Evolutionary conservation across 2,888 invertebrate species (phyloP).

Genomic region (Proisotoma minuta): DNA sequence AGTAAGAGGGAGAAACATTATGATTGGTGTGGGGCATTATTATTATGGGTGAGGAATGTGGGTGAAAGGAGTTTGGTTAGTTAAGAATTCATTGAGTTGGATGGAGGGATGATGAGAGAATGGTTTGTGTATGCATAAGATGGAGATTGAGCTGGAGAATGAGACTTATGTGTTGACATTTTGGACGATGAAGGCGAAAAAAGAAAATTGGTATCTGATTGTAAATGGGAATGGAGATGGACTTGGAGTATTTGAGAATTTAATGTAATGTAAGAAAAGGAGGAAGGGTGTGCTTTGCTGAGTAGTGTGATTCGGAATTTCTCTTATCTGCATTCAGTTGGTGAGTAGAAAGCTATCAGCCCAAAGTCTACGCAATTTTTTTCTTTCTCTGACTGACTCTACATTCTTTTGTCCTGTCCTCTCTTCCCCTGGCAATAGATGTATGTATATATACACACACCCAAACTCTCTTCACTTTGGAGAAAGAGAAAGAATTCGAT

Average conservation of each 20-base stretch:
- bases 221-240: slow-evolving; percentile 30
- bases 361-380: slow-evolving; percentile 40
- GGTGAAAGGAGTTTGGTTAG: neutral
- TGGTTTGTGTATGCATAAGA: neutral
- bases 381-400: slow-evolving; percentile 34
- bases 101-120: neutral
- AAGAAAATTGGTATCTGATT: slow-evolving; percentile 38
- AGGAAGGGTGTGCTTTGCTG: slow-evolving; percentile 38
- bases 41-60: neutral
- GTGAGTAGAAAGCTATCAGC: slow-evolving; percentile 43
- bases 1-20: neutral
- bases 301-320: slow-evolving; percentile 41
- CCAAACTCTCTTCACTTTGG: slow-evolving; percentile 5
- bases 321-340: slow-evolving; percentile 43
- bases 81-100: slow-evolving; percentile 1
- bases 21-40: neutral
- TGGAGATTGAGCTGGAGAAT: neutral
- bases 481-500: slow-evolving; percentile 37
- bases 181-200: slow-evolving; percentile 25
- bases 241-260: slow-evolving; percentile 39
- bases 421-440: slow-evolving; percentile 4
- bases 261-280: slow-evolving; percentile 34
- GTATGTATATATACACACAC: slow-evolving; percentile 11
- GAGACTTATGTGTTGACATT: slow-evolving; percentile 30
- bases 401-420: slow-evolving; percentile 19